Conservation (phyloP, 2,797 vertebrate genomes). For the Agapornis canus region DNA sequence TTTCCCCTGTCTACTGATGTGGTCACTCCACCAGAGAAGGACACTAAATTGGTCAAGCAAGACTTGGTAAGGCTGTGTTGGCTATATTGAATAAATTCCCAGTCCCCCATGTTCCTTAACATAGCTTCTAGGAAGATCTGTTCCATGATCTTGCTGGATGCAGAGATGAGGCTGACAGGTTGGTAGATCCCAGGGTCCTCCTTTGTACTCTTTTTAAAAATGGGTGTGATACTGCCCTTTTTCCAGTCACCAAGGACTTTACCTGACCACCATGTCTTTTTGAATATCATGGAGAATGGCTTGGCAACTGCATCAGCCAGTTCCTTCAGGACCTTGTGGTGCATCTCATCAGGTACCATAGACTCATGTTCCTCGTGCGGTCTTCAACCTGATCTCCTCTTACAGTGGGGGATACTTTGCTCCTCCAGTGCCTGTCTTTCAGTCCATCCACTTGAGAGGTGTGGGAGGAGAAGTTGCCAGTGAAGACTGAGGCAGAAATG, state of each 20-base stretch:
- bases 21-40: background rate
- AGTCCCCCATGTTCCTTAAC: background rate
- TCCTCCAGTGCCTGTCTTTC: background rate
- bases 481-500: background rate
- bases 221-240: background rate
- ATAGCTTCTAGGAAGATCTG: background rate
- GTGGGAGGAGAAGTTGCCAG: background rate
- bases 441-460: background rate
- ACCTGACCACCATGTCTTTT: background rate
- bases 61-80: background rate
- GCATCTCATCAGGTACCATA: background rate
- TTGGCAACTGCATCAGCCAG: background rate
- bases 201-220: background rate
- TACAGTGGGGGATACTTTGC: background rate
- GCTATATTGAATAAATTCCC: background rate
- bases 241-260: background rate
- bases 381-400: background rate
- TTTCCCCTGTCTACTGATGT: background rate
- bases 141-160: background rate
- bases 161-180: background rate
- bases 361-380: background rate
- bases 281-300: background rate
- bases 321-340: background rate
- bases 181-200: background rate
- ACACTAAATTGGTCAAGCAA: background rate